Evolutionary conservation across 2,888 invertebrate species (phyloP).

Genomic region (Allygus modestus): DNA sequence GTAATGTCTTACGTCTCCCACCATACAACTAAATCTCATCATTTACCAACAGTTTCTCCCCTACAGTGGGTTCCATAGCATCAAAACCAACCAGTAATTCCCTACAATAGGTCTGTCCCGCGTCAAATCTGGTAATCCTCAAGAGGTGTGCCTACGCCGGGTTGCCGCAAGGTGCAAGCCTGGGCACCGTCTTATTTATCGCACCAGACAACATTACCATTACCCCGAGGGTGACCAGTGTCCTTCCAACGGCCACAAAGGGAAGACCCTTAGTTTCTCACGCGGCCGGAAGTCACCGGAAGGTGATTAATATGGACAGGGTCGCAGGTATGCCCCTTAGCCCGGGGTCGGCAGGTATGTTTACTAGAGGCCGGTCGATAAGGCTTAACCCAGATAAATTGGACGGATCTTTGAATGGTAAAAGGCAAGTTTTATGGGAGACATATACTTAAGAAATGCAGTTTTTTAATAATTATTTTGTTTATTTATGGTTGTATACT

Average conservation of each 20-base stretch:
- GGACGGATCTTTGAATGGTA: neutral
- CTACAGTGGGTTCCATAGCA: no score
- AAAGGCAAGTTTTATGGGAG: neutral
- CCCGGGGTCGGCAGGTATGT: constrained; percentile 17
- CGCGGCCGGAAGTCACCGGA: constrained; percentile 51
- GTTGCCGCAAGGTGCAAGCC: constrained; percentile 24
- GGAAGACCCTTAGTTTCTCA: constrained; percentile 50
- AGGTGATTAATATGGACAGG: constrained; percentile 54
- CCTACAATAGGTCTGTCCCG: constrained; percentile 4
- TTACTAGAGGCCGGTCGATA: constrained; percentile 33
- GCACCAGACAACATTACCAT: constrained; percentile 31
- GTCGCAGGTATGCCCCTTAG: neutral
- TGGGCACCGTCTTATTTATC: constrained; percentile 1
- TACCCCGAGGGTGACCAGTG: constrained; percentile 48
- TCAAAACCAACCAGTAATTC: neutral
- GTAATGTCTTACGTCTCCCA: no score
- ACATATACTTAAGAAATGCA: no score
- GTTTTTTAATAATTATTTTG: no score
- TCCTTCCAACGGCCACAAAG: constrained; percentile 44
- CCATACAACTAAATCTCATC: no score
- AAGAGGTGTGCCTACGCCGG: constrained; percentile 49
- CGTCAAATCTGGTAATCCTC: constrained; percentile 34
- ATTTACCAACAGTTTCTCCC: no score
- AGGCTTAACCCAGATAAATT: constrained; percentile 13
- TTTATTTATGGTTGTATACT: no score